Evolutionary conservation across 2,888 invertebrate species (phyloP).

Genomic region (Eremobia ochroleuca): DNA sequence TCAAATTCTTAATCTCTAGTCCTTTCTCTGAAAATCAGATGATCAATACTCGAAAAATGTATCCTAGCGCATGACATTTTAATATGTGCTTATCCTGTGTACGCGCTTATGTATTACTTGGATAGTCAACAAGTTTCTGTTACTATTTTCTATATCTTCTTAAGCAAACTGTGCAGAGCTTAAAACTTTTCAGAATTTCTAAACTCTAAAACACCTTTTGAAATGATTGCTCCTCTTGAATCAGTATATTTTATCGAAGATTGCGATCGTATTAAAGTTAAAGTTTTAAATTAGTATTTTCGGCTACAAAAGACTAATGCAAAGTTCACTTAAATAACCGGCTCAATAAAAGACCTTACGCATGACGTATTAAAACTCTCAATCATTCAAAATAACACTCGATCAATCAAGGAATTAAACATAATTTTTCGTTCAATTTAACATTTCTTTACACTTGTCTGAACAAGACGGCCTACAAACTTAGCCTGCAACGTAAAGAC

Average conservation of each 20-base stretch:
- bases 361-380: neutral
- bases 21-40: neutral
- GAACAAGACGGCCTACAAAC: neutral
- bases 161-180: neutral
- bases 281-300: neutral
- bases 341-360: neutral
- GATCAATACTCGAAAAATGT: neutral
- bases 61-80: neutral
- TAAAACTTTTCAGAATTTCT: neutral
- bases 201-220: neutral
- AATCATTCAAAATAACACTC: conserved; percentile 3
- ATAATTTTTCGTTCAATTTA: neutral
- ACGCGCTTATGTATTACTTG: neutral
- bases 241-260: neutral
- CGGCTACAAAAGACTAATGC: no score
- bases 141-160: neutral
- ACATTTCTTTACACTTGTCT: conserved; percentile 3
- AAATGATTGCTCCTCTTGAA: no score
- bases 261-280: neutral
- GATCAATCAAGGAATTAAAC: conserved; percentile 21
- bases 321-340: neutral
- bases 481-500: conserved; percentile 1
- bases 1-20: neutral
- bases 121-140: neutral
- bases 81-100: neutral